Conservation (phyloP, 2,113 vertebrate genomes). For the Chinchilla lanigera region DNA sequence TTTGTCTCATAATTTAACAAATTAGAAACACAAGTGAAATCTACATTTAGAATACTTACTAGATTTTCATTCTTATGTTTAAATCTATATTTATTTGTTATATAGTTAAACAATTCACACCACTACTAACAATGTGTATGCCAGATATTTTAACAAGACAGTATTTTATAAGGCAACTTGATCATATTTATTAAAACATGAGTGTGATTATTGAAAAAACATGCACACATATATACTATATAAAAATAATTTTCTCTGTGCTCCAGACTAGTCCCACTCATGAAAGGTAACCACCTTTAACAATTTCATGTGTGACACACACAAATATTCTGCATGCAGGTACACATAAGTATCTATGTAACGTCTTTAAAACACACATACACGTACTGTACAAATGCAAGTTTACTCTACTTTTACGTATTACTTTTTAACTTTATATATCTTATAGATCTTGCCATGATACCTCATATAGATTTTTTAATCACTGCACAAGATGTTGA, state of each 20-base stretch:
- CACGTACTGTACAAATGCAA: neutral
- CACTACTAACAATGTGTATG: neutral
- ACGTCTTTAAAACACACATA: constrained; percentile 36
- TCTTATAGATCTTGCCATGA: neutral
- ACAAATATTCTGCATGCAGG: neutral
- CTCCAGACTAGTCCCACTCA: neutral
- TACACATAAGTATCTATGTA: neutral
- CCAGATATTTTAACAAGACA: neutral
- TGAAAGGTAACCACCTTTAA: neutral
- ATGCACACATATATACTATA: neutral
- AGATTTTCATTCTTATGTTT: neutral
- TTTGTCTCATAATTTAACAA: constrained; percentile 12
- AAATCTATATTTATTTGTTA: neutral
- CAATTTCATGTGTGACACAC: neutral
- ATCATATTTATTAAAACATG: constrained; percentile 30
- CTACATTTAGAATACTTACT: neutral
- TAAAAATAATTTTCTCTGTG: neutral
- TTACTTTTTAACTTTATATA: constrained; percentile 8
- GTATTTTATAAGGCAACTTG: constrained; percentile 1
- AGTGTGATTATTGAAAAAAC: constrained; percentile 45
- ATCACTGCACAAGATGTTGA: neutral
- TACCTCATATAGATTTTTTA: neutral
- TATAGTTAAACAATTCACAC: neutral
- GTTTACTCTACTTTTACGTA: neutral
- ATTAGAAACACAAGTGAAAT: constrained; percentile 21